Evolutionary conservation across 2,888 invertebrate species (phyloP).

Genomic region (Vanessa cardui): DNA sequence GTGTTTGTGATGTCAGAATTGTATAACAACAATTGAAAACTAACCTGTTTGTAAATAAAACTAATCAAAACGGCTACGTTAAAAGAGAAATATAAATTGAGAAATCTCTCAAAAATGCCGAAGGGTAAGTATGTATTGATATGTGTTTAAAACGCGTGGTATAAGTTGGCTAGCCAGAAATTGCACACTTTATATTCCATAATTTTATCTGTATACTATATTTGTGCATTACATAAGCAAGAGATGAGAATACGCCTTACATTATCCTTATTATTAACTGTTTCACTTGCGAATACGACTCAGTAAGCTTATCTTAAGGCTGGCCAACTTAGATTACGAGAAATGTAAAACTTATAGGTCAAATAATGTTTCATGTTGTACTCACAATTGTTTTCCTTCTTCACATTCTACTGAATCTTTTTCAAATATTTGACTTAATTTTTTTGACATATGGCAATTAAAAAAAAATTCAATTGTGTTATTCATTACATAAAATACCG

Average conservation of each 20-base stretch:
- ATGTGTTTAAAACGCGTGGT: too few relatives aligned
- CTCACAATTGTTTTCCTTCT: slow-evolving; percentile 2
- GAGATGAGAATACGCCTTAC: too few relatives aligned
- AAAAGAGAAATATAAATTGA: slow-evolving; percentile 49
- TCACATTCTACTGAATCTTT: not conserved
- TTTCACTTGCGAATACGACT: too few relatives aligned
- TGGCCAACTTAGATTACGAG: too few relatives aligned
- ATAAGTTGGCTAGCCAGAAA: too few relatives aligned
- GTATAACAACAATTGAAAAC: slow-evolving; percentile 53
- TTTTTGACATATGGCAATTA: not conserved
- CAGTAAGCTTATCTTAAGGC: too few relatives aligned
- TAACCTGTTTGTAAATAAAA: slow-evolving; percentile 45
- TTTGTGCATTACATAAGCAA: too few relatives aligned
- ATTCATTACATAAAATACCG: not conserved
- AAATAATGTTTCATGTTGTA: slow-evolving; percentile 3
- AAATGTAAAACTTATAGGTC: not conserved
- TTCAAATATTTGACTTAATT: not conserved
- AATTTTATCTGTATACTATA: too few relatives aligned
- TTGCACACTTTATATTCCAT: too few relatives aligned
- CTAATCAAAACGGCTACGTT: slow-evolving; percentile 51
- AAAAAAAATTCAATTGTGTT: not conserved
- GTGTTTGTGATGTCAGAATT: slow-evolving; percentile 62
- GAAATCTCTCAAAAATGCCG: slow-evolving; percentile 58
- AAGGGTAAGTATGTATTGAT: slow-evolving; percentile 60
- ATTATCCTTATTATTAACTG: too few relatives aligned